Evolutionary conservation across 2,797 vertebrate species (phyloP), one percentile per base, ranked within the genome.

Genomic region (Naso thynnoides): DNA sequence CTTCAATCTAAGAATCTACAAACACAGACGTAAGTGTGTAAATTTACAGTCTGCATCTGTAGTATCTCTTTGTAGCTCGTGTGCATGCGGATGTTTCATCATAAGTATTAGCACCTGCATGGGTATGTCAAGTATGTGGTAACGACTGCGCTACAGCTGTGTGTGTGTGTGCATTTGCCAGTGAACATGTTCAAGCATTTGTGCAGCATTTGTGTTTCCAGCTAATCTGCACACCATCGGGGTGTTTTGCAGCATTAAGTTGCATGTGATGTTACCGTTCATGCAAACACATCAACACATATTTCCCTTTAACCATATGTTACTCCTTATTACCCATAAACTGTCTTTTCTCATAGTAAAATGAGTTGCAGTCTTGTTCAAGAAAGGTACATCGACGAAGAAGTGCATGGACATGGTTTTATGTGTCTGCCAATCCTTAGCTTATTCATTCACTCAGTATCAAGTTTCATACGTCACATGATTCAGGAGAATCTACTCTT

Each of bases 301-400:
- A 61, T 84, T 72, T n/a, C 61, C 75, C 69, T 61, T 68, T 66
- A 85, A 88, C n/a, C n/a, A 81, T 83, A 49, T n/a, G 42, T 33
- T 27, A 42, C 93, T 63, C 92, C 92, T 93, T 86, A 93, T 94
- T n/a, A n/a, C n/a, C n/a, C n/a, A n/a, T n/a, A n/a, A n/a, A n/a
- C n/a, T n/a, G n/a, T n/a, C n/a, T n/a, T n/a, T n/a, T n/a, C n/a
- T n/a, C n/a, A n/a, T n/a, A n/a, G n/a, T n/a, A n/a, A n/a, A n/a
- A n/a, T n/a, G n/a, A n/a, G n/a, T n/a, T n/a, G n/a, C n/a, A n/a
- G n/a, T n/a, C n/a, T n/a, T n/a, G n/a, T n/a, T n/a, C n/a, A n/a
- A n/a, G n/a, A n/a, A n/a, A n/a, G n/a, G n/a, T n/a, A n/a, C n/a
- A n/a, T n/a, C n/a, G n/a, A n/a, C n/a, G n/a, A n/a, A n/a, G n/a